Evolutionary conservation across 2,113 vertebrate genomes (phyloP).

Genomic region (Mustelus asterias): DNA sequence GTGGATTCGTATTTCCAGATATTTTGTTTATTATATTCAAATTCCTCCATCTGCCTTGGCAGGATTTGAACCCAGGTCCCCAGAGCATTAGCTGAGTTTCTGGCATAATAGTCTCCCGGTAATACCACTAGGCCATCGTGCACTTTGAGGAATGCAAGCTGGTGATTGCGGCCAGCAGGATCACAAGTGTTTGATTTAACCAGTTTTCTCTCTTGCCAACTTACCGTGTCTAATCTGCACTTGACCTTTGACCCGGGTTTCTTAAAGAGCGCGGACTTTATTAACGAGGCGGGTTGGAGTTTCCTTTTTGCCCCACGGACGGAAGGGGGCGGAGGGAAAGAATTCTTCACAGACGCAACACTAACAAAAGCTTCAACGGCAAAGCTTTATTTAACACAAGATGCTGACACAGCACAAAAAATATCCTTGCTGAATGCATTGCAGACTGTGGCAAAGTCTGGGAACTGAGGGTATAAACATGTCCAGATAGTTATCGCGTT

Average conservation of each 20-base stretch:
- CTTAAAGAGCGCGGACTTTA: not conserved
- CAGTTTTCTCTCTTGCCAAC: not conserved
- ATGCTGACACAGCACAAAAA: not conserved
- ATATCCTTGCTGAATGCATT: not conserved
- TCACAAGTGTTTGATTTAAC: constrained; percentile 27
- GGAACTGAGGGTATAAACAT: constrained; percentile 14
- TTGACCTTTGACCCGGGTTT: not conserved
- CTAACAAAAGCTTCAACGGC: constrained; percentile 9
- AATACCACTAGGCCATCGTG: not conserved
- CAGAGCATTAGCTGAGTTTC: too few species aligned
- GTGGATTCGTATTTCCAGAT: too few species aligned
- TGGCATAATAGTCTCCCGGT: too few species aligned
- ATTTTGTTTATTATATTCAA: too few species aligned
- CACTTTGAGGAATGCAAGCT: not conserved
- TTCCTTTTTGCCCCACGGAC: not conserved
- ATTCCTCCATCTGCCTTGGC: too few species aligned
- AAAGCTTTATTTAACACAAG: constrained; percentile 33
- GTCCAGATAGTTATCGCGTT: not conserved
- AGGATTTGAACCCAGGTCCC: too few species aligned
- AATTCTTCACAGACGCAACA: constrained; percentile 1
- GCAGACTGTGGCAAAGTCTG: constrained; percentile 2
- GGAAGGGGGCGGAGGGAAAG: not conserved
- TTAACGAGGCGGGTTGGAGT: not conserved
- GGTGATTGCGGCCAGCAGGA: not conserved
- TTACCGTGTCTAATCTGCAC: not conserved